Conservation (phyloP, 2,888 invertebrate genomes). For the Steinernema scapterisci region DNA sequence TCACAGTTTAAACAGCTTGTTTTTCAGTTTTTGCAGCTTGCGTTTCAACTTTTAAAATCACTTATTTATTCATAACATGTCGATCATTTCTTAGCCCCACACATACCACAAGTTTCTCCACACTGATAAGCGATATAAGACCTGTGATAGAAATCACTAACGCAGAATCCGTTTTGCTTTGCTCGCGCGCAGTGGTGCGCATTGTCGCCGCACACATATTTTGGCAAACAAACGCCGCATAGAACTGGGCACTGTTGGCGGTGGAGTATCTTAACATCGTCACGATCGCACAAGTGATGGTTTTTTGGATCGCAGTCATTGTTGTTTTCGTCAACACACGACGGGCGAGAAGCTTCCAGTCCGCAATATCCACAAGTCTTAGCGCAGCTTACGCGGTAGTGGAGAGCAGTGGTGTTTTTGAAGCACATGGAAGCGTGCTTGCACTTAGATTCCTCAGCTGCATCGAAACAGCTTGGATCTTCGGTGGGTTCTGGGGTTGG, state of each 20-base stretch:
- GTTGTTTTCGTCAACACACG: neutral
- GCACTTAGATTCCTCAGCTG: neutral
- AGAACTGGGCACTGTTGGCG: neutral
- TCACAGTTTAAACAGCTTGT: too few species aligned
- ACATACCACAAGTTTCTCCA: too few species aligned
- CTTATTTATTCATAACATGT: too few species aligned
- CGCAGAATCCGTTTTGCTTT: neutral
- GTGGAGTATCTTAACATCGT: neutral
- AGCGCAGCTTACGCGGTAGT: neutral
- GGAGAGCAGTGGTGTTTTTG: too few species aligned
- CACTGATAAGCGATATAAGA: too few species aligned
- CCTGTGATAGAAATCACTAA: too few species aligned
- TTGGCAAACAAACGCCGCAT: neutral
- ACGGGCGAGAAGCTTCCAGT: neutral
- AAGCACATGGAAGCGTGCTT: too few species aligned
- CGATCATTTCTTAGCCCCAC: too few species aligned
- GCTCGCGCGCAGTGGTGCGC: neutral
- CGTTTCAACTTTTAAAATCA: too few species aligned
- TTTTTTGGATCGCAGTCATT: neutral
- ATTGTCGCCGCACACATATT: neutral
- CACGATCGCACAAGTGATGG: neutral
- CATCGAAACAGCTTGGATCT: neutral
- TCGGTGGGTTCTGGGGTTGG: neutral
- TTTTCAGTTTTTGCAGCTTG: too few species aligned
- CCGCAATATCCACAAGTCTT: neutral